These are phyloP conservation scores for Tinamus major DNA, from an alignment of 2,797 vertebrate species.

Conservation along the genomic window DNA sequence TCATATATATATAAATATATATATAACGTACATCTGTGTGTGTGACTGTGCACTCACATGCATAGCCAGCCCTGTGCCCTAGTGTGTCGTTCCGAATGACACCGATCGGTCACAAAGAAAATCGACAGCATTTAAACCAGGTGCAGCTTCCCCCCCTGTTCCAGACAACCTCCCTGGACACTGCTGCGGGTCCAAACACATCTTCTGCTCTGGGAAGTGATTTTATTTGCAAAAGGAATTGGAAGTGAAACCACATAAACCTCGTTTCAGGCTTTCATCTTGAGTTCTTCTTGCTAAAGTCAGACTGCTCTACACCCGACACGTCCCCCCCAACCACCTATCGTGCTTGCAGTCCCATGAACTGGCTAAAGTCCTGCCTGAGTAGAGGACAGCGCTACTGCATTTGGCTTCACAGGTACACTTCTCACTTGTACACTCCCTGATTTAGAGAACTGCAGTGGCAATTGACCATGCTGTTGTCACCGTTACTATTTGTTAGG, in stretches of 20 bases:
- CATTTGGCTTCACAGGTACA: neutral
- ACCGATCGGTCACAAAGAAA: neutral
- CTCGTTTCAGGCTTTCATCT: neutral
- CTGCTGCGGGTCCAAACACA: neutral
- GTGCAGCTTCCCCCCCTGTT: neutral
- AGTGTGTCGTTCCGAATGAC: neutral
- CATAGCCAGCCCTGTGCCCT: neutral
- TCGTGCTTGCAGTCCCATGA: neutral
- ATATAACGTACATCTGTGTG: neutral
- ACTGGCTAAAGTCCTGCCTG: neutral
- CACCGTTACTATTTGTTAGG: neutral
- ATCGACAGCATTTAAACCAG: neutral
- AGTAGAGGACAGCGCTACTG: neutral
- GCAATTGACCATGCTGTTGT: neutral
- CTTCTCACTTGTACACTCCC: neutral
- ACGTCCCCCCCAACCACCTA: neutral
- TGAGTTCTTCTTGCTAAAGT: neutral
- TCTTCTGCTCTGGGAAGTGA: neutral
- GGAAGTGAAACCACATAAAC: neutral
- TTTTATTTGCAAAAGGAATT: neutral
- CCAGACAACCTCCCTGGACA: neutral
- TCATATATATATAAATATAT: neutral
- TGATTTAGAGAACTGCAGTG: accelerated
- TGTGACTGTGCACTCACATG: accelerated
- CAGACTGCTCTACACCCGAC: accelerated